Base-by-base conservation (phyloP, 2,797 vertebrate species). In the Poecilia wingei region DNA sequence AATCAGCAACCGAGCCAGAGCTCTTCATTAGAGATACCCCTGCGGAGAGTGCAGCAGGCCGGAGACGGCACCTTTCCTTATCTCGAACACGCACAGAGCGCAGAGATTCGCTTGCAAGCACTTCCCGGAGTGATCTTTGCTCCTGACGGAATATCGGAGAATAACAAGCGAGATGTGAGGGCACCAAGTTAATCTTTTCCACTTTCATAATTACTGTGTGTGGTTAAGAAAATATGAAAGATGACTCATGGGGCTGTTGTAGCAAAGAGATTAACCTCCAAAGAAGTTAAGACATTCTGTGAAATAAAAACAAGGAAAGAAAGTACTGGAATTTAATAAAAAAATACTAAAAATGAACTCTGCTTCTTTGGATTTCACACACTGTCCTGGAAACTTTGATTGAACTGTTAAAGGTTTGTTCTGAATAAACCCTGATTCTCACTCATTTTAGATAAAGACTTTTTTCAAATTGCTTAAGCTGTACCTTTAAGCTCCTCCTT, bases 11-110 rank as follows among this genome's bases (percentile, higher is more conserved):
- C 74, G 82, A 89, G 90, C 88, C 86, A 88, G 72, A 82, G 82
- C 75, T 80, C 86, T 85, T 91, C 81, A 91, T 91, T 88, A 88
- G 84, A 87, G 81, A 85, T 74, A 59, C 79, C 79, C 89, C 88
- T n/a, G 3, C 78, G 71, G 87, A 85, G 92, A 84, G 77, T 84
- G 84, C 83, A 81, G 82, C 16, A 47, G 88, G 79, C 79, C 39
- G 20, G 64, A 68, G 64, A 68, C 64, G 25, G 22, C 18, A 25
- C 64, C 64, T 68, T 68, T 68, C 41, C 64, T 41, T 68, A 68
- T 39, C 18, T 22, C 64, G 39, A 59, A 59, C 31, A 68, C 41
- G 66, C 64, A 74, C 59, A 69, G 10, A 76, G 59, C 69, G 73
- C 39, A 83, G 33, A 79, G 6, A 73, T 77, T 66, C 83, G 79